Evolutionary conservation across 2,888 invertebrate genomes (phyloP).

Genomic region (Hydrotaea cyrtoneurina): DNA sequence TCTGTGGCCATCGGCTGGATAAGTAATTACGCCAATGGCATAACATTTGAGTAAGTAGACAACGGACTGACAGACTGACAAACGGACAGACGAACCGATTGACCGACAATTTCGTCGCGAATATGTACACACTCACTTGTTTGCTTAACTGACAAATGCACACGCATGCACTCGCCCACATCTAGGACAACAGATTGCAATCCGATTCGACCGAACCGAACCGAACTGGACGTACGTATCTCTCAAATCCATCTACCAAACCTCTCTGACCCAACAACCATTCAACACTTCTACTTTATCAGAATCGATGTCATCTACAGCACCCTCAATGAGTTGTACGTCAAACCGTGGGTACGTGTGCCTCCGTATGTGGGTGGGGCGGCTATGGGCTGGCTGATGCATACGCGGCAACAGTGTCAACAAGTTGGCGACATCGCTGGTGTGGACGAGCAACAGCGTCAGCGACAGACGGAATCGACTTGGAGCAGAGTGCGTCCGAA

Average conservation of each 20-base stretch:
- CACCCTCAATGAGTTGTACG: constrained; percentile 74
- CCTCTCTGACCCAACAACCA: constrained; percentile 49
- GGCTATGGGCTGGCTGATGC: constrained; percentile 73
- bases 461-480: not conserved
- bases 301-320: constrained; percentile 74
- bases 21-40: constrained; percentile 72
- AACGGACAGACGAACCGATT: too few species aligned
- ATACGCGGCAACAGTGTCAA: constrained; percentile 29
- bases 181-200: not conserved
- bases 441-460: not conserved
- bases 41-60: constrained; percentile 75
- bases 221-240: not conserved
- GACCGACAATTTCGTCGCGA: too few species aligned
- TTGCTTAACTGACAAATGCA: not conserved
- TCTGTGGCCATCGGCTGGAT: constrained; percentile 70
- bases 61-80: too few species aligned
- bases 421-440: constrained; percentile 4
- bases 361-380: constrained; percentile 75
- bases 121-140: not conserved
- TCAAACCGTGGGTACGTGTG: constrained; percentile 75
- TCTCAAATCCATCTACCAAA: constrained; percentile 46
- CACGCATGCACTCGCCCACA: constrained; percentile 33
- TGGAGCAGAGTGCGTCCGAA: constrained; percentile 56
- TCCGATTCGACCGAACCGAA: not conserved
- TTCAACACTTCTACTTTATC: constrained; percentile 51